These are phyloP conservation scores for Physella acuta DNA, from an alignment of 1,140 invertebrate genomes.

Conservation along the genomic window DNA sequence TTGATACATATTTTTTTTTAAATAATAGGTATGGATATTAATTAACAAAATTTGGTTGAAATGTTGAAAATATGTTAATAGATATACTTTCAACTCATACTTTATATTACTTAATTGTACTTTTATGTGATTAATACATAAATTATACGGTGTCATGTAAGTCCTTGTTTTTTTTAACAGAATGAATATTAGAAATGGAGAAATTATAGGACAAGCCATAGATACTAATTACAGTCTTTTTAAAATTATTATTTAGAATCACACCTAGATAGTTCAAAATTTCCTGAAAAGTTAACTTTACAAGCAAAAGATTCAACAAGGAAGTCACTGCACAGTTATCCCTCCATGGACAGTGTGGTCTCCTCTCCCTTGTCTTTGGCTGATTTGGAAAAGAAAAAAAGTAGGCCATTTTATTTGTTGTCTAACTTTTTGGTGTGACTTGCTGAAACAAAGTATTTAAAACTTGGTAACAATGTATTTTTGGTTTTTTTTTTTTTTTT, in stretches of 20 bases:
- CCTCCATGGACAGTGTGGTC: conserved; percentile 7
- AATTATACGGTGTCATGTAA: neutral
- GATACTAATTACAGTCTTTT: neutral
- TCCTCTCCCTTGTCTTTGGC: neutral
- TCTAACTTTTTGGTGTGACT: neutral
- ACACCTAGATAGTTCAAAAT: conserved; percentile 4
- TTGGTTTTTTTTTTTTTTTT: neutral
- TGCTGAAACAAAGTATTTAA: no score
- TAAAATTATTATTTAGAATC: neutral
- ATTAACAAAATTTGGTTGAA: no score
- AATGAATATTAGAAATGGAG: neutral
- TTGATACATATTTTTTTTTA: neutral
- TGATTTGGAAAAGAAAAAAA: neutral
- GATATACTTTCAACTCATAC: neutral
- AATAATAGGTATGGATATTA: neutral
- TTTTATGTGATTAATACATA: neutral
- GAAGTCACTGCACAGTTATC: conserved; percentile 4
- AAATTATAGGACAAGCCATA: neutral
- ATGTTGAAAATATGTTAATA: neutral
- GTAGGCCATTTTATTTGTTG: neutral
- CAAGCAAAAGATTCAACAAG: neutral
- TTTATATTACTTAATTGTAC: neutral
- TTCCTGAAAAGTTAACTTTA: conserved; percentile 5
- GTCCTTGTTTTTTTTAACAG: neutral
- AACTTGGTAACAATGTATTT: neutral